These are phyloP conservation scores for Sinosuthora webbiana DNA, from an alignment of 2,113 vertebrate species.

Conservation along the genomic window DNA sequence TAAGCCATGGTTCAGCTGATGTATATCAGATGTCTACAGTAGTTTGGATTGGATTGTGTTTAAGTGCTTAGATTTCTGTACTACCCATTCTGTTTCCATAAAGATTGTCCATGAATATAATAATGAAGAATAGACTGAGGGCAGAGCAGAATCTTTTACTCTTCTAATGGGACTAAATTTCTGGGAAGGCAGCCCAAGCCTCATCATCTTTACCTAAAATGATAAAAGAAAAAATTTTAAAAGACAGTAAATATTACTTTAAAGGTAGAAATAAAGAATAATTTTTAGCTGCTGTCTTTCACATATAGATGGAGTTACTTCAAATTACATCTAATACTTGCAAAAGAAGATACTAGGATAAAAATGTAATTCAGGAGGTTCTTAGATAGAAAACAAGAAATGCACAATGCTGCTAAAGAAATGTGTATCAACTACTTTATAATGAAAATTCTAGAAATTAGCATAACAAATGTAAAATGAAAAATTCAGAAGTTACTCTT, in stretches of 20 bases:
- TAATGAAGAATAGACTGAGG: background rate
- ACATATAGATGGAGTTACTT: background rate
- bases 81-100: background rate
- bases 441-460: background rate
- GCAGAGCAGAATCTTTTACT: background rate
- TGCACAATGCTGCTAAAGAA: background rate
- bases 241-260: background rate
- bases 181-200: background rate
- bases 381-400: background rate
- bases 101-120: background rate
- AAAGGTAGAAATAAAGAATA: background rate
- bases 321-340: background rate
- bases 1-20: background rate
- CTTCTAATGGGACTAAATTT: background rate
- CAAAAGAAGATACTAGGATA: background rate
- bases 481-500: background rate
- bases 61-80: background rate
- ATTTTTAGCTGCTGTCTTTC: background rate
- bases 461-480: background rate
- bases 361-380: background rate
- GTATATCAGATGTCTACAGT: background rate
- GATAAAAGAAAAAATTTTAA: background rate
- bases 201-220: background rate
- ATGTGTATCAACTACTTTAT: background rate
- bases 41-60: background rate